Evolutionary conservation across 2,113 vertebrate genomes (phyloP), one percentile per base, ranked within the genome.

Genomic region (Haemorhous mexicanus): DNA sequence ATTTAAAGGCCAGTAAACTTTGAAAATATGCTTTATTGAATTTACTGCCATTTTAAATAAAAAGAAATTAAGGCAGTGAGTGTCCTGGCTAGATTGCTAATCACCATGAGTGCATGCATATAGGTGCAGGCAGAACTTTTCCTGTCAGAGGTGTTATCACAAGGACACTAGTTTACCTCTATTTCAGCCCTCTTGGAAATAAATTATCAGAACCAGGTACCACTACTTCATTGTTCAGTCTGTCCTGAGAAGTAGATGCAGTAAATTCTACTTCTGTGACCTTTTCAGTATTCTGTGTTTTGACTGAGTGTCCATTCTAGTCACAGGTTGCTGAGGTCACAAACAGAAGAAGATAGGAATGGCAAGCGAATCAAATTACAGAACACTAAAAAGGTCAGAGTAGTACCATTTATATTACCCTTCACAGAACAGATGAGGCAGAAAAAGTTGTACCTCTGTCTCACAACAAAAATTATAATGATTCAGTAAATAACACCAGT

Each of bases 331-430:
- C 96, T 78, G 75, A 86, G 81, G 93, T 89, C 91, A 97, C 96
- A 97, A 97, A 96, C 91, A 97, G 88, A 87, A 33, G 75, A 94
- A 73, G 85, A 70, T 93, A 75, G 74, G 83, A 84, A 96, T 91
- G 88, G 96, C 91, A 97, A 97, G 96, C 5, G 13, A 98, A 96
- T 98, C 97, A 97, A 97, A 97, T 97, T 95, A 93, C 39, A 96
- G 97, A 97, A 97, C 97, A 89, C 87, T 97, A 93, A 98, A 98
- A 98, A 98, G 97, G 97, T 98, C 97, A 97, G n/a, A 86, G 91
- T 87, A 87, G 72, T 89, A 93, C 87, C 73, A 61, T 96, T 96
- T 95, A 95, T 94, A 97, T 96, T 97, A 96, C 94, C 95, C 69
- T 96, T 97, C 90, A 94, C 52, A 94, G 69, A 96, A 94, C 72